A percentile compares a stretch with the other conserved stretches of the same genome.
Evolutionary conservation across 2,113 vertebrate species (phyloP).

Genomic region (Galbula dea): DNA sequence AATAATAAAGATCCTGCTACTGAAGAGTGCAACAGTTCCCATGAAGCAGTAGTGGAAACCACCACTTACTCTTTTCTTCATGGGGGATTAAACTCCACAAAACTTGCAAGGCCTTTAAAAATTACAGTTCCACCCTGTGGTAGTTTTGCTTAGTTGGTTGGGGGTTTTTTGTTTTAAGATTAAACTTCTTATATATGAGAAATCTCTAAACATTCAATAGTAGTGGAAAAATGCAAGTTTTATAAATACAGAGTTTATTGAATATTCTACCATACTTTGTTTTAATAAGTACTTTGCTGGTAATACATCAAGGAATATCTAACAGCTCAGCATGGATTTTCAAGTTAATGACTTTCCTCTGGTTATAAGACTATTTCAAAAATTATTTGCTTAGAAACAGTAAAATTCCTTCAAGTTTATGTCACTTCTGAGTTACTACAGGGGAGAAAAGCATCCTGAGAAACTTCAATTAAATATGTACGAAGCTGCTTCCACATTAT

Average conservation of each 20-base stretch:
- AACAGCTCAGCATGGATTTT: constrained; percentile 47
- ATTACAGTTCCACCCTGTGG: background rate
- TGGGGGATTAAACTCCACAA: fast-evolving
- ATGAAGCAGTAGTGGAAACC: background rate
- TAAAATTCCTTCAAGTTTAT: background rate
- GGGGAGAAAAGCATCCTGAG: background rate
- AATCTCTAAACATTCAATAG: background rate
- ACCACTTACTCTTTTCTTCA: background rate
- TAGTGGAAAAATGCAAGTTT: background rate
- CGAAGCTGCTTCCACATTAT: background rate
- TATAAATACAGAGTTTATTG: background rate
- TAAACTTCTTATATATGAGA: background rate
- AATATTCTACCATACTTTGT: background rate
- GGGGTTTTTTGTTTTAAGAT: background rate
- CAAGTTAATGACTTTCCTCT: constrained; percentile 21
- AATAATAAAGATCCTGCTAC: background rate
- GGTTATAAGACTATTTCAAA: background rate
- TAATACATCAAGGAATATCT: constrained; percentile 34
- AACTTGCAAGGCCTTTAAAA: background rate
- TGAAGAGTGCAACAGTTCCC: background rate
- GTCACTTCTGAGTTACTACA: background rate
- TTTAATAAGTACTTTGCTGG: constrained; percentile 13
- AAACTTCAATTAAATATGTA: background rate
- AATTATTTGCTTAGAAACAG: background rate
- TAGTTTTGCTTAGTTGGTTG: background rate